Evolutionary conservation across 2,113 vertebrate genomes (phyloP), one percentile per base, ranked within the genome.

Genomic region (Anoura caudifer): DNA sequence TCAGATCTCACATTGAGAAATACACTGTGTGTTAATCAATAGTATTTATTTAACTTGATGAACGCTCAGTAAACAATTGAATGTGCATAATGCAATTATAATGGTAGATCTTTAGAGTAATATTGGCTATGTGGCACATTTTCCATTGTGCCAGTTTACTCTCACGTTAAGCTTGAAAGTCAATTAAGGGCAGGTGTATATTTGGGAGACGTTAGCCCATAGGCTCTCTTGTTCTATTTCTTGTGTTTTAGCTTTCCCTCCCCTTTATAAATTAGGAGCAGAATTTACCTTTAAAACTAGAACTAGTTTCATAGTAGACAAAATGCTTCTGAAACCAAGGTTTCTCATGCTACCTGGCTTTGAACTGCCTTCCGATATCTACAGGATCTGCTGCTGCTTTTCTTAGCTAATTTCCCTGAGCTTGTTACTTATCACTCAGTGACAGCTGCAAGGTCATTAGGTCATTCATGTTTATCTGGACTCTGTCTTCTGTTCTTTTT

Each of bases 81-180:
- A 67, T 43, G 59, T 61, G 12, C 41, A 17, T 36, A 38, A 73
- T 63, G 7, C 3, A 59, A 0, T 41, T 73, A 11, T 31, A 50
- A 15, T 9, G 1, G 12, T 45, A 65, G 9, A 24, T 86, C 41
- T 83, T 93, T 85, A 61, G 6, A 76, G 36, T 16, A 22, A 63
- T 90, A 36, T 19, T 84, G 22, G 1, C 24, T 79, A 9, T 26
- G 0, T 72, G 47, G 28, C 7, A 84, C 24, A 72, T 70, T 90
- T 91, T 69, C 33, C 33, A 28, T 59, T 33, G 22, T 4, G 52
- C 16, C 9, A 14, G 19, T 59, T 84, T 86, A 16, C 28, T 89
- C 16, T 88, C 45, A 85, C 4, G 90, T 87, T 84, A 63, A 77
- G 14, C 77, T 95, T 95, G 63, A 61, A 95, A 83, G 67, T 54